These are phyloP conservation scores for Pseudomyrmex concolor DNA, from an alignment of 1,140 invertebrate species.

Conservation along the genomic window DNA sequence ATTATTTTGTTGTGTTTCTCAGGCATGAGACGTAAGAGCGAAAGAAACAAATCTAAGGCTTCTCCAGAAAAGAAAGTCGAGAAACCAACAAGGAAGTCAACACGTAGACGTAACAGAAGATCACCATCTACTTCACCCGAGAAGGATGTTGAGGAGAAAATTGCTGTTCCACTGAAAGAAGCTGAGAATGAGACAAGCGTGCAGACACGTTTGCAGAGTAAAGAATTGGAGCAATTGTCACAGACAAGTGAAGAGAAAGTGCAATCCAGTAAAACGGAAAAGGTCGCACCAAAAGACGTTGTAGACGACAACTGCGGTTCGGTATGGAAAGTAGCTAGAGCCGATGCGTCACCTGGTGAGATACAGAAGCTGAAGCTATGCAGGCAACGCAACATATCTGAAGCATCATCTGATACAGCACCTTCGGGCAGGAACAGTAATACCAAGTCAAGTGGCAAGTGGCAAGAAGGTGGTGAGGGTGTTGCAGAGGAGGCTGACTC, in stretches of 20 bases:
- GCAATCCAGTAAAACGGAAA: constrained; percentile 69
- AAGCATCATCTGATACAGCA: constrained; percentile 81
- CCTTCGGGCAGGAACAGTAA: constrained; percentile 59
- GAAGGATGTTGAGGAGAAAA: constrained; percentile 71
- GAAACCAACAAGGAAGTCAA: constrained; percentile 81
- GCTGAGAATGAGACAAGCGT: constrained; percentile 61
- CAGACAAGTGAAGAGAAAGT: constrained; percentile 61
- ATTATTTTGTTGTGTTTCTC: constrained; percentile 24
- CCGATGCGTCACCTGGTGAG: constrained; percentile 85
- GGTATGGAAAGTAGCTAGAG: constrained; percentile 86
- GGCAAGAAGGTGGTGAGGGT: constrained; percentile 82
- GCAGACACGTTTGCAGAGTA: constrained; percentile 43
- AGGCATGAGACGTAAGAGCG: constrained; percentile 84
- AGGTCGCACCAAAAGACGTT: constrained; percentile 69
- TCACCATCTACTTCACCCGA: constrained; percentile 82
- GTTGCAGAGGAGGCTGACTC: constrained; percentile 83
- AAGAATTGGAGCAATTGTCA: constrained; percentile 50
- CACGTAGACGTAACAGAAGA: constrained; percentile 77
- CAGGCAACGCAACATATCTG: constrained; percentile 83
- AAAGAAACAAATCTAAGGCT: constrained; percentile 83
- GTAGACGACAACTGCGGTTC: constrained; percentile 74
- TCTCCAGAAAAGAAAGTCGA: constrained; percentile 83
- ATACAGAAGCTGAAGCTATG: constrained; percentile 86
- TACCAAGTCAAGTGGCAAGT: constrained; percentile 82
- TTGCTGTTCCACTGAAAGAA: constrained; percentile 58